phyloP scores from a whole-genome alignment of 1,140 invertebrate species.

The Cyclargus thomasi region DNA sequence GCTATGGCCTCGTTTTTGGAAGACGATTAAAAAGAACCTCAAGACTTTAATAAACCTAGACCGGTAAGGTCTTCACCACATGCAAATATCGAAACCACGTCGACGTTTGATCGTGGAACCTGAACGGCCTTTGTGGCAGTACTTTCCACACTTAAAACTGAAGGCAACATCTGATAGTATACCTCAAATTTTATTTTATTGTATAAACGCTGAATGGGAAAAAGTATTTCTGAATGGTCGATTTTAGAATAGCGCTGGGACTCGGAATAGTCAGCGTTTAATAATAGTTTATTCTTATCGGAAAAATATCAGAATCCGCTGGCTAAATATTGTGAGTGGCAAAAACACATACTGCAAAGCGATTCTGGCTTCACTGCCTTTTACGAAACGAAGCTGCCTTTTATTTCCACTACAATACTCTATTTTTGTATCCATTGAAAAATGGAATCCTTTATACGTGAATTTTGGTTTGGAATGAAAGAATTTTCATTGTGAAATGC shows the following conservation, averaged over 20 bases:
- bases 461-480: neutral
- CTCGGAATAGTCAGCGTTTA: neutral
- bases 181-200: no score
- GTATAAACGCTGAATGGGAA: neutral
- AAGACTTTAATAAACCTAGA: no score
- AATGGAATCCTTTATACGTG: slow-evolving; percentile 6
- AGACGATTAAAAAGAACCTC: no score
- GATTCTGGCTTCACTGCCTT: neutral
- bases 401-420: slow-evolving; percentile 7
- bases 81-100: no score
- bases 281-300: neutral
- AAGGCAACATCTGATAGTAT: no score
- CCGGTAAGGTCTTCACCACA: no score
- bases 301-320: neutral
- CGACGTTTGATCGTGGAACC: no score
- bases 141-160: no score
- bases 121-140: no score
- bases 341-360: neutral
- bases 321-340: slow-evolving; percentile 10
- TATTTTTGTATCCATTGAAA: slow-evolving; percentile 9
- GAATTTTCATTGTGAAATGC: neutral
- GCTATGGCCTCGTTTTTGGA: no score
- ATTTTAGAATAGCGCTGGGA: neutral
- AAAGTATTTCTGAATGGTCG: neutral
- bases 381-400: slow-evolving; percentile 5